Base-by-base conservation (phyloP, 2,113 vertebrate genomes). In the Hippocampus comes region DNA sequence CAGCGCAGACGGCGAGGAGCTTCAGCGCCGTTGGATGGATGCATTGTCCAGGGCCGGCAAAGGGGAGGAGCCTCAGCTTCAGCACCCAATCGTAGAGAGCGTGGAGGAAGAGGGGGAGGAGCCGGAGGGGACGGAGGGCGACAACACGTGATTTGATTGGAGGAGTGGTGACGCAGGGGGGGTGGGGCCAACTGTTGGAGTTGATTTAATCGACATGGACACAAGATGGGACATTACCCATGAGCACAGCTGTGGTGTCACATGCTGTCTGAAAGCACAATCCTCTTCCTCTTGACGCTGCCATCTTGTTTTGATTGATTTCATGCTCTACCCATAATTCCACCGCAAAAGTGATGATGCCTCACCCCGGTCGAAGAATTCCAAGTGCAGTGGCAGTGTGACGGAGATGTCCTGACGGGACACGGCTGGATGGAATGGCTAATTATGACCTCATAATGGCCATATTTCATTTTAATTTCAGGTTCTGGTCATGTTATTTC, bases 21-120 rank as follows among this genome's bases (percentile, higher is more conserved):
- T 96, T 11, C 94, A 95, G 80, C 92, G 82, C 7, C 91, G 95
- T 15, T 96, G 95, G 95, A 94, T 95, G 88, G 94, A 94, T 5
- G 90, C 94, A 30, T 85, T 97, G 17, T 92, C 89, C 17, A 87
- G 93, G 78, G 95, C 95, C 0, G 95, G 94, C 6, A 92, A 91
- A 23, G 95, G 95, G 72, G 95, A 96, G 84, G 94, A 93, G 48
- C 83, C 79, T 70, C 88, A 88, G 51, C 51, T 75, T 14, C 89
- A 90, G 57, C 83, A 68, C 4, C 87, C 93, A 72, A 92, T 95
- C 10, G 91, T 90, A 15, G 95, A 96, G 87, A 89, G 91, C 56
- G 86, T 89, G 53, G 94, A 95, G 63, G 92, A 92, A 60, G 91
- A 82, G 74, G 92, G 92, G 79, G 92, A 92, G 84, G 74, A 21